Base-by-base conservation (phyloP, 2,888 invertebrate genomes). In the Orthosia gracilis region DNA sequence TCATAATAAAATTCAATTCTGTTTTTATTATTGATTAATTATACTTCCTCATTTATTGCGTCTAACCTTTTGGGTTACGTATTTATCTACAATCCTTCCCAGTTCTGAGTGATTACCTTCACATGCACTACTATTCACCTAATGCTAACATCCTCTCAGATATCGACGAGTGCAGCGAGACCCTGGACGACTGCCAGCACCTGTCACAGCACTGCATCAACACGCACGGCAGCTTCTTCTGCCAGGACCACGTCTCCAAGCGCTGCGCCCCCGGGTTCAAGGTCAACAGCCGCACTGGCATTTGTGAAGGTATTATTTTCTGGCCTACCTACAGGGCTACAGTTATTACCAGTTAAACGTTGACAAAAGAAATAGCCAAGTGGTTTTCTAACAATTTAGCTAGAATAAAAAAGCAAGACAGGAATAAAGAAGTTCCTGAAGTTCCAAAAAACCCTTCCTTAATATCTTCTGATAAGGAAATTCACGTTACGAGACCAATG, bases 141-240 rank as follows among this genome's bases (percentile, higher is more conserved):
- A 40, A n/a, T 17, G 15, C n/a, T 52, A 26, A 3, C 5, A 3
- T 66, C 63, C 88, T 86, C 11, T 5, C 85, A 98, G 98, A 98
- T 90, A 97, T 98, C 73, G 97, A 98, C 87, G 98, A 98, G 87
- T 98, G 98, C 83, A 94, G 96, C 0, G 97, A 97, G 82, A 97
- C 96, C 0, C 89, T 96, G 55, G 97, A 98, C 87, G 97, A 97
- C 88, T 98, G 98, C 89, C 97, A 97, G 88, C 96, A 96, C 7
- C 95, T 97, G 21, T 97, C 97, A 0, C 97, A 98, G 91, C 95
- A 97, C 88, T 98, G 98, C 91, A 96, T 98, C 86, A 98, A 98
- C 91, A 97, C 97, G 0, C 97, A 97, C 82, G 98, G 98, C 18
- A 97, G 97, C 76, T 98, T 97, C 92, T 97, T 97, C 83, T 98